Evolutionary conservation across 2,797 vertebrate genomes (phyloP).

Genomic region (Antennarius maculatus): DNA sequence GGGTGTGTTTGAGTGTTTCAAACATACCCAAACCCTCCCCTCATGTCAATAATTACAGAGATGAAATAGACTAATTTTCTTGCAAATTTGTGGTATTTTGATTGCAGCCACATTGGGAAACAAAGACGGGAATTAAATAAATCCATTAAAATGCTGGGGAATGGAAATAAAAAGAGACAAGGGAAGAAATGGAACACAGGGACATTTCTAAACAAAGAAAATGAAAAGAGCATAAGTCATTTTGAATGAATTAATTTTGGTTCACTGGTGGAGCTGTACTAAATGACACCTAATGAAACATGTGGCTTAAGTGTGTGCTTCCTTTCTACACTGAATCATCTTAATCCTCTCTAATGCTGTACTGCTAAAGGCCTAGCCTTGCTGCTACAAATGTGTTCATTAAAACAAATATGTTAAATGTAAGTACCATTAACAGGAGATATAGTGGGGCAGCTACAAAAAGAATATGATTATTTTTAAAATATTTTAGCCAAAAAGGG

Average conservation of each 20-base stretch:
- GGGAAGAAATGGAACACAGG: slow-evolving; percentile 23
- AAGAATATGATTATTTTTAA: slow-evolving; percentile 26
- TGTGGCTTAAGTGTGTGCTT: slow-evolving; percentile 64
- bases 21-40: slow-evolving; percentile 43
- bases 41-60: slow-evolving; percentile 69
- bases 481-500: slow-evolving; percentile 1
- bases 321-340: slow-evolving; percentile 62
- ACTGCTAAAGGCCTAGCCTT: slow-evolving; percentile 64
- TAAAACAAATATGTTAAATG: slow-evolving; percentile 61
- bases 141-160: slow-evolving; percentile 48
- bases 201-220: slow-evolving; percentile 48
- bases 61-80: slow-evolving; percentile 68
- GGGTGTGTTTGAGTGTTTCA: slow-evolving; percentile 42
- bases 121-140: slow-evolving; percentile 59
- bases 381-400: slow-evolving; percentile 44
- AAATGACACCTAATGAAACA: slow-evolving; percentile 73
- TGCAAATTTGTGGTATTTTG: slow-evolving; percentile 57
- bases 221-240: slow-evolving; percentile 54
- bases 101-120: slow-evolving; percentile 53
- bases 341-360: slow-evolving; percentile 72
- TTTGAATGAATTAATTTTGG: slow-evolving; percentile 63
- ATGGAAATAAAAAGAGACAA: slow-evolving; percentile 13
- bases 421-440: slow-evolving; percentile 26
- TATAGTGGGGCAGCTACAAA: slow-evolving; percentile 30
- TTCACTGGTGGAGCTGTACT: slow-evolving; percentile 52